phyloP scores from a whole-genome alignment of 2,888 invertebrate genomes.

The Coenonympha arcania region DNA sequence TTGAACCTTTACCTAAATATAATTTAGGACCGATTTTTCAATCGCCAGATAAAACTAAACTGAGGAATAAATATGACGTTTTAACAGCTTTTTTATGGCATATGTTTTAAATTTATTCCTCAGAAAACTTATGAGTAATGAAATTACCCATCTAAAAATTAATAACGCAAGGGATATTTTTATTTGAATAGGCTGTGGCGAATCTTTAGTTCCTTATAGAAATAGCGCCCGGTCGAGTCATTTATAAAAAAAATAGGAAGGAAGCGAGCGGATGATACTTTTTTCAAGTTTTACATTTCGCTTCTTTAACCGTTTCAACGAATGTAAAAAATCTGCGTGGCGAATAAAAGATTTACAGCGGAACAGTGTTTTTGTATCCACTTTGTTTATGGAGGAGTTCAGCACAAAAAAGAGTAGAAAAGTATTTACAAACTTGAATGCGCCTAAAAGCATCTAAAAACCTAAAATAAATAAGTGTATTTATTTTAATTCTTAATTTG shows the following conservation, averaged over 20 bases:
- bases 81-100: too few species aligned
- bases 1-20: too few species aligned
- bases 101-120: too few species aligned
- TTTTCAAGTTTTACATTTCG: slow-evolving; percentile 11
- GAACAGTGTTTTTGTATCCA: slow-evolving; percentile 15
- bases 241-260: slow-evolving; percentile 17
- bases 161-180: too few species aligned
- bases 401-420: slow-evolving; percentile 3
- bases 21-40: too few species aligned
- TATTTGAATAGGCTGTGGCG: background rate
- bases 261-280: slow-evolving; percentile 14
- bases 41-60: too few species aligned
- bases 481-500: slow-evolving; percentile 1
- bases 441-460: too few species aligned
- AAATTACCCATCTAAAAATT: too few species aligned
- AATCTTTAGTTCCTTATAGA: background rate
- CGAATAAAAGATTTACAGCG: slow-evolving; percentile 20
- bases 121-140: too few species aligned
- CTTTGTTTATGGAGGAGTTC: slow-evolving; percentile 7
- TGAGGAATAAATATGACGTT: too few species aligned
- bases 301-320: slow-evolving; percentile 15
- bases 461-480: too few species aligned
- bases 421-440: slow-evolving; percentile 2
- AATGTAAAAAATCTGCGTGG: slow-evolving; percentile 10
- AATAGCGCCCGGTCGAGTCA: background rate